Evolutionary conservation across 2,888 invertebrate genomes (phyloP).

Genomic region (Eremobia ochroleuca): DNA sequence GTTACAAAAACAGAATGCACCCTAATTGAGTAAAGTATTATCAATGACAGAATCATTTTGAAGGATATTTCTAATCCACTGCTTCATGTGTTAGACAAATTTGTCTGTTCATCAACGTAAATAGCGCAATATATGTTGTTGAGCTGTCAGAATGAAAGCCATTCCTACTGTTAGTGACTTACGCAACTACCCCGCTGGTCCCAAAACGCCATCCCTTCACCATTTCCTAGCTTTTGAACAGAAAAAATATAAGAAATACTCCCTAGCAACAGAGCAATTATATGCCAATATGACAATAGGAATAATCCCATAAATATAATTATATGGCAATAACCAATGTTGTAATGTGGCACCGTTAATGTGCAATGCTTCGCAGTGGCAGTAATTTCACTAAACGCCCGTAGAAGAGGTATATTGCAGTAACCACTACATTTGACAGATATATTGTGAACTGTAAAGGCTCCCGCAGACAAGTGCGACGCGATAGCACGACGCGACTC

Average conservation of each 20-base stretch:
- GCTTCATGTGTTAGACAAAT: not conserved
- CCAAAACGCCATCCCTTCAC: no score
- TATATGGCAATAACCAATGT: no score
- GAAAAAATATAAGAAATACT: not conserved
- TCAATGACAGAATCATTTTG: not conserved
- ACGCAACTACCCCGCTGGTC: not conserved
- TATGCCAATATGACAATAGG: not conserved
- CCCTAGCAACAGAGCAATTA: not conserved
- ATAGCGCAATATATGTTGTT: not conserved
- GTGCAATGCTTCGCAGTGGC: not conserved
- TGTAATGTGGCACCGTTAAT: constrained; percentile 20
- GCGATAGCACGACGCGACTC: no score
- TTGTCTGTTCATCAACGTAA: not conserved
- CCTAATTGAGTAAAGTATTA: not conserved
- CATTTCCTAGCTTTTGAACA: not conserved
- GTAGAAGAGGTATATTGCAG: not conserved
- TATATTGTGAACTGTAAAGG: not conserved
- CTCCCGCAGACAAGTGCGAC: no score
- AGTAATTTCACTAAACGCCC: constrained; percentile 6
- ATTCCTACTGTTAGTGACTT: not conserved
- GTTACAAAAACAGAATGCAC: not conserved
- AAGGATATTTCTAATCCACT: not conserved
- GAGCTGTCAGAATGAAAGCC: not conserved
- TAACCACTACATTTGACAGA: constrained; percentile 2
- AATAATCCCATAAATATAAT: no score